Conservation (phyloP, 2,888 invertebrate genomes). For the Yponomeuta evonymella region DNA sequence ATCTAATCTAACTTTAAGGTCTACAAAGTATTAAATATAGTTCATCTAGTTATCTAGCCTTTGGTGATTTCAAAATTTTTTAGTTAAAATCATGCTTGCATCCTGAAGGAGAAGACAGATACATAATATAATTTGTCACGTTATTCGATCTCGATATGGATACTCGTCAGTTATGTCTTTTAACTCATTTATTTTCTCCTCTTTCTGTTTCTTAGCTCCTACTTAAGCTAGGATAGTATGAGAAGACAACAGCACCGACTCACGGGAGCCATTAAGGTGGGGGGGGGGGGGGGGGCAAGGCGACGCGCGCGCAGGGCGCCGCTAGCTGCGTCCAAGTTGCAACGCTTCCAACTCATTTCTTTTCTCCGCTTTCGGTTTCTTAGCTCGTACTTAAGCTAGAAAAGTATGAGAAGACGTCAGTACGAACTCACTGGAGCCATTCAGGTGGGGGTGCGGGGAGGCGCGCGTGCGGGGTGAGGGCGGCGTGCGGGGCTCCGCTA, state of each 20-base stretch:
- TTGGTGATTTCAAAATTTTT: too few species aligned
- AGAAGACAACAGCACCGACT: constrained; percentile 58
- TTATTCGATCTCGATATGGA: too few species aligned
- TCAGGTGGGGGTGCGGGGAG: constrained; percentile 59
- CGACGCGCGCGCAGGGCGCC: constrained; percentile 41
- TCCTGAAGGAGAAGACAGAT: too few species aligned
- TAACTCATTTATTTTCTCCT: neutral
- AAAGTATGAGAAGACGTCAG: constrained; percentile 25
- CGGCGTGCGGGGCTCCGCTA: constrained; percentile 60
- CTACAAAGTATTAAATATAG: too few species aligned
- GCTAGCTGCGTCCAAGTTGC: constrained; percentile 34
- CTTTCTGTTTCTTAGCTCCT: neutral
- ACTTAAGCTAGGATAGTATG: neutral
- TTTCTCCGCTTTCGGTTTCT: neutral
- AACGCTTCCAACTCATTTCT: too few species aligned
- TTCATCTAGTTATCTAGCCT: too few species aligned
- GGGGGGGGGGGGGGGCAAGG: constrained; percentile 48
- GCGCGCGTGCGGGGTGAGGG: constrained; percentile 55
- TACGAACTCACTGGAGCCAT: constrained; percentile 78
- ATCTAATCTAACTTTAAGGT: too few species aligned
- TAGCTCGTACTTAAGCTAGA: neutral
- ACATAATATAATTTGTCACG: too few species aligned
- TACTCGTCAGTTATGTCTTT: too few species aligned
- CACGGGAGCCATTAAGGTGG: constrained; percentile 75
- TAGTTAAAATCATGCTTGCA: too few species aligned